Percentiles rank a stretch among this genome's conserved stretches.
Conservation (phyloP, 2,113 vertebrate species). For the Xenopus borealis region DNA sequence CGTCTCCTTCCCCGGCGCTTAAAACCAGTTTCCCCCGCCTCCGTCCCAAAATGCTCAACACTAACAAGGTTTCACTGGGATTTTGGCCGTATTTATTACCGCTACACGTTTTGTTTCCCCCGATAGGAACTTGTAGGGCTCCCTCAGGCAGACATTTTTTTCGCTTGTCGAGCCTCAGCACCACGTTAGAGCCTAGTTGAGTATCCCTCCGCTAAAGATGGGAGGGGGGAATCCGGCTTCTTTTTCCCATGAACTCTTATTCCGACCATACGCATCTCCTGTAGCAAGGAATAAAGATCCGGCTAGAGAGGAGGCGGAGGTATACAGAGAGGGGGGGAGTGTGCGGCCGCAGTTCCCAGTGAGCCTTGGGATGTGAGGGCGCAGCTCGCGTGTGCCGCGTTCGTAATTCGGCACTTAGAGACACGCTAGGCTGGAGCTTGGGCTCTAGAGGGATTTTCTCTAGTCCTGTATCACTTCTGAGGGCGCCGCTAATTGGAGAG, state of each 20-base stretch:
- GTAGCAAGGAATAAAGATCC: neutral
- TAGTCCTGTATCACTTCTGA: neutral
- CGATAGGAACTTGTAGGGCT: constrained; percentile 87
- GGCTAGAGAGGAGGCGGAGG: constrained; percentile 47
- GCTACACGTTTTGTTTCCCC: constrained; percentile 59
- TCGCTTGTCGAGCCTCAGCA: constrained; percentile 81
- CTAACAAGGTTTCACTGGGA: constrained; percentile 46
- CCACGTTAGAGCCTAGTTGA: constrained; percentile 70
- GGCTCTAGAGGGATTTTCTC: neutral
- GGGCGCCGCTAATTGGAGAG: neutral
- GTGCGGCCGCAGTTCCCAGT: constrained; percentile 1
- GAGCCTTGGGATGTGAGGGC: constrained; percentile 5
- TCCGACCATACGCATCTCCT: neutral
- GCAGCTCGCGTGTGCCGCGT: constrained; percentile 1
- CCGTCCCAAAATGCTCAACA: constrained; percentile 15
- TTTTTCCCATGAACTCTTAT: constrained; percentile 17
- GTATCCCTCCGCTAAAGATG: constrained; percentile 82
- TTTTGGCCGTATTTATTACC: constrained; percentile 62
- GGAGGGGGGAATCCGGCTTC: constrained; percentile 39
- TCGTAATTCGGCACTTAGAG: neutral
- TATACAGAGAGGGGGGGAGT: constrained; percentile 36
- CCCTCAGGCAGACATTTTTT: constrained; percentile 97
- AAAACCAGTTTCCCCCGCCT: constrained; percentile 41
- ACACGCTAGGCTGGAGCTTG: constrained; percentile 1
- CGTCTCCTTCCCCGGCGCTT: constrained; percentile 40